Evolutionary conservation across 2,888 invertebrate species (phyloP).

Genomic region (Leucoma salicis): DNA sequence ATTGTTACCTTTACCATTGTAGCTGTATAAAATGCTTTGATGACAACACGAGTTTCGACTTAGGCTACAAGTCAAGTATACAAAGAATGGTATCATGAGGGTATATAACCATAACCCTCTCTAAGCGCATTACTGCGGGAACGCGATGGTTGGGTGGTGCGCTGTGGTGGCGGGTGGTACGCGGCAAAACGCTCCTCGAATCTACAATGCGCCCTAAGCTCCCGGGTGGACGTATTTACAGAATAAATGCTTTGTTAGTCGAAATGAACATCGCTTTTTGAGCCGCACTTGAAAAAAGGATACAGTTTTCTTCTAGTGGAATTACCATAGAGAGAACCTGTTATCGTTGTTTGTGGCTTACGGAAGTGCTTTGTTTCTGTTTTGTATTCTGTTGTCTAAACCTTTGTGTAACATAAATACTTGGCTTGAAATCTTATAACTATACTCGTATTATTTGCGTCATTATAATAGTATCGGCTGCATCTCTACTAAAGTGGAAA

Average conservation of each 20-base stretch:
- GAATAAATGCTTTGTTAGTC: conserved; percentile 67
- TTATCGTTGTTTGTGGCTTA: conserved; percentile 36
- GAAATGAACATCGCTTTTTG: conserved; percentile 67
- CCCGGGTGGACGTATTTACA: conserved; percentile 58
- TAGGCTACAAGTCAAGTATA: conserved; percentile 60
- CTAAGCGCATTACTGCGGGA: conserved; percentile 76
- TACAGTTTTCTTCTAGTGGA: conserved; percentile 49
- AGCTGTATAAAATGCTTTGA: conserved; percentile 48
- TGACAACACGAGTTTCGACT: conserved; percentile 72
- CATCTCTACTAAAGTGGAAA: too few species aligned
- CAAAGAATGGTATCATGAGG: conserved; percentile 72
- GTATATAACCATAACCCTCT: conserved; percentile 60
- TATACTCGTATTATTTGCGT: too few species aligned
- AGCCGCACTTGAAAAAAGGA: conserved; percentile 58
- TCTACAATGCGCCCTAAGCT: conserved; percentile 73
- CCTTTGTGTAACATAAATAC: background rate
- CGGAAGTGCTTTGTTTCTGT: conserved; percentile 24
- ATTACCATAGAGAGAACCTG: conserved; percentile 54
- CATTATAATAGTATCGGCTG: too few species aligned
- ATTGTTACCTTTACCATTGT: conserved; percentile 47
- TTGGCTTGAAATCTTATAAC: background rate
- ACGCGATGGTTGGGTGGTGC: conserved; percentile 50
- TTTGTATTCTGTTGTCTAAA: background rate
- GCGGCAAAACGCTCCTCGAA: conserved; percentile 60
- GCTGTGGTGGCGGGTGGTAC: conserved; percentile 44